Evolutionary conservation across 1,140 invertebrate species (phyloP), one percentile per base, ranked within the genome.

Genomic region (Oppia nitens): DNA sequence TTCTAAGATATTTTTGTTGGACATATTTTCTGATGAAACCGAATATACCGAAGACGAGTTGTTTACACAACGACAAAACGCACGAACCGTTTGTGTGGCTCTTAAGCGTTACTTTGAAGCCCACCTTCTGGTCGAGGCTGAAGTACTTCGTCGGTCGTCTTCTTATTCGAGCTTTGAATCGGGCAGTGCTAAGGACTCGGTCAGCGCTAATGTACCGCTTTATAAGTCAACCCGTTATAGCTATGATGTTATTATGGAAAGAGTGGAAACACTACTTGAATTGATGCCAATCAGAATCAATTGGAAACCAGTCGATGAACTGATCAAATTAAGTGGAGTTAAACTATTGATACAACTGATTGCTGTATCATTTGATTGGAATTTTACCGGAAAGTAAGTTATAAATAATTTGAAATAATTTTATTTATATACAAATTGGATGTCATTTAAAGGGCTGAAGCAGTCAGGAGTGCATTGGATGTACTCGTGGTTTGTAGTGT

Each of bases 21-120:
- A 81, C 3, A 84, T 90, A 62, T 73, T 89, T 61, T 74, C 81
- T 17, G 76, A 76, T 20, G 82, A 84, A 62, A 79, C 80, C 55
- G 45, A 52, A 28, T 53, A 52, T 54, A 47, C 57, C 60, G 90
- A 94, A 65, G 89, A 94, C 69, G 84, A 90, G 69, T 83, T 90
- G 60, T 89, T 85, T 69, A 84, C 88, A 1, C 86, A 86, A n/a
- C 71, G 89, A n/a, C 92, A 96, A 74, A 86, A 89, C 52, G 87
- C 93, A 1, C 74, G 90, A 12, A 90, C 95, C 70, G 91, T 95
- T 2, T 89, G 87, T 66, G 81, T 87, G 4, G 86, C 91, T 2
- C 75, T 95, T 1, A 87, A 91, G 67, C 79, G 83, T 59, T 97
- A 97, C 64, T 83, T 92, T 71, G 91, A 96, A 71, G 84, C 86